These are phyloP conservation scores for Lagocephalus sceleratus DNA, from an alignment of 2,797 vertebrate species.

Conservation along the genomic window DNA sequence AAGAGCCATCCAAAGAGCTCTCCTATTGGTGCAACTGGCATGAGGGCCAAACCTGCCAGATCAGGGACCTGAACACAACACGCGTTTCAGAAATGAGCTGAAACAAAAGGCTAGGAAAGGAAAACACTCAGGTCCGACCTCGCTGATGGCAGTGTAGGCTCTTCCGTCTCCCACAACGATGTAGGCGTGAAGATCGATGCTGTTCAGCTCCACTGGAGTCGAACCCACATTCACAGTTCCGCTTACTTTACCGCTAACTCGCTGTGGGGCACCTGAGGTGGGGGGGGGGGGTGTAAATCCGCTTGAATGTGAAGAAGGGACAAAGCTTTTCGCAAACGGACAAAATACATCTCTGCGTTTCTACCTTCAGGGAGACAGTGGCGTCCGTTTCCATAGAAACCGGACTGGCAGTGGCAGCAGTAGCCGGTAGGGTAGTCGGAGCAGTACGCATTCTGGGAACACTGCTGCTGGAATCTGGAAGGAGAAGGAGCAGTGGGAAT, in stretches of 20 bases:
- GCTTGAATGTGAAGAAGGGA: too few relatives aligned
- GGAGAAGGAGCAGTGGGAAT: neutral
- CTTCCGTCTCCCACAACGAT: constrained; percentile 90
- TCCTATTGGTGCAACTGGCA: constrained; percentile 85
- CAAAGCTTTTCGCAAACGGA: too few relatives aligned
- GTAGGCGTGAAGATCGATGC: constrained; percentile 89
- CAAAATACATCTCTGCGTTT: neutral
- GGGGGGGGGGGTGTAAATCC: neutral
- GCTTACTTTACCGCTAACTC: constrained; percentile 91
- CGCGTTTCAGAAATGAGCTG: neutral
- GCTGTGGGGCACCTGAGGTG: constrained; percentile 85
- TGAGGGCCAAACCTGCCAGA: constrained; percentile 83
- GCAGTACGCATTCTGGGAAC: constrained; percentile 87
- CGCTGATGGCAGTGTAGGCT: constrained; percentile 89
- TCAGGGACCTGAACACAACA: constrained; percentile 74
- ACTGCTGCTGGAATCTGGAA: constrained; percentile 75
- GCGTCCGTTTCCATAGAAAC: constrained; percentile 87
- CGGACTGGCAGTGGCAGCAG: constrained; percentile 88
- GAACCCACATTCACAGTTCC: constrained; percentile 82
- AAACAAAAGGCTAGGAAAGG: neutral
- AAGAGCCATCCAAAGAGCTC: constrained; percentile 95
- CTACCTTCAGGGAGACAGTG: constrained; percentile 90
- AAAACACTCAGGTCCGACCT: constrained; percentile 44
- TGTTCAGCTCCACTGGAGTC: constrained; percentile 71
- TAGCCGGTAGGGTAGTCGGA: constrained; percentile 84